Percentiles rank a stretch among this genome's conserved stretches.
These are phyloP conservation scores for Epinephelus cyanopodus DNA, from an alignment of 2,113 vertebrate species.

Conservation along the genomic window DNA sequence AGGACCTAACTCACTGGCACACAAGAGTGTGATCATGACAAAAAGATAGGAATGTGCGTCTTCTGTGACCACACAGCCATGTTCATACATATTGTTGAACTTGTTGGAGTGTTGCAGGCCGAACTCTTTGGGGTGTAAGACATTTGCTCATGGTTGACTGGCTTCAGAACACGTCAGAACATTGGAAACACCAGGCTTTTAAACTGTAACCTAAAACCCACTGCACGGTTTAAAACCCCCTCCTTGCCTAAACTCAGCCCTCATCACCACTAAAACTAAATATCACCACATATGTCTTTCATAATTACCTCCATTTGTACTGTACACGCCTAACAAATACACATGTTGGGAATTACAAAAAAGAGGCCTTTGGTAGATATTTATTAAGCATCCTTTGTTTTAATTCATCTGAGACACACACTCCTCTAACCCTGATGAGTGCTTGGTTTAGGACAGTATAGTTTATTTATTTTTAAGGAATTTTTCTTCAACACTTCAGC, in stretches of 20 bases:
- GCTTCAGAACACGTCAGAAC: slow-evolving; percentile 40
- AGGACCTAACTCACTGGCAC: not conserved
- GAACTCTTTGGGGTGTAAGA: slow-evolving; percentile 11
- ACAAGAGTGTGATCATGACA: not conserved
- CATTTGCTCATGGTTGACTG: slow-evolving; percentile 50
- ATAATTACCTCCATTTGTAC: slow-evolving; percentile 26
- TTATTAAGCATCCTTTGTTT: not conserved
- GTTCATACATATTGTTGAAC: slow-evolving; percentile 18
- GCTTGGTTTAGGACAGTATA: slow-evolving; percentile 2
- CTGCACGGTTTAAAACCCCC: slow-evolving; percentile 17
- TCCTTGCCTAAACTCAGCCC: slow-evolving; percentile 4
- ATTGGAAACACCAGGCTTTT: slow-evolving; percentile 37
- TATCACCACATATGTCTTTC: slow-evolving; percentile 27
- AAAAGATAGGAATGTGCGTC: not conserved
- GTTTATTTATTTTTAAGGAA: slow-evolving; percentile 28
- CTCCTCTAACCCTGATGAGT: not conserved
- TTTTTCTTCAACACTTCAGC: not conserved
- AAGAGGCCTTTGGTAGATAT: not conserved
- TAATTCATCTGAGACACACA: slow-evolving; percentile 7
- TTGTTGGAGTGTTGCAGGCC: slow-evolving; percentile 1
- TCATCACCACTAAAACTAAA: slow-evolving; percentile 39
- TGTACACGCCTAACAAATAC: slow-evolving; percentile 12
- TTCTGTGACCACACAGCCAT: slow-evolving; percentile 1
- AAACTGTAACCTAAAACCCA: slow-evolving; percentile 61
- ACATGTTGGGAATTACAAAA: not conserved